Evolutionary conservation across 2,888 invertebrate genomes (phyloP).

Genomic region (Mythimna impura): DNA sequence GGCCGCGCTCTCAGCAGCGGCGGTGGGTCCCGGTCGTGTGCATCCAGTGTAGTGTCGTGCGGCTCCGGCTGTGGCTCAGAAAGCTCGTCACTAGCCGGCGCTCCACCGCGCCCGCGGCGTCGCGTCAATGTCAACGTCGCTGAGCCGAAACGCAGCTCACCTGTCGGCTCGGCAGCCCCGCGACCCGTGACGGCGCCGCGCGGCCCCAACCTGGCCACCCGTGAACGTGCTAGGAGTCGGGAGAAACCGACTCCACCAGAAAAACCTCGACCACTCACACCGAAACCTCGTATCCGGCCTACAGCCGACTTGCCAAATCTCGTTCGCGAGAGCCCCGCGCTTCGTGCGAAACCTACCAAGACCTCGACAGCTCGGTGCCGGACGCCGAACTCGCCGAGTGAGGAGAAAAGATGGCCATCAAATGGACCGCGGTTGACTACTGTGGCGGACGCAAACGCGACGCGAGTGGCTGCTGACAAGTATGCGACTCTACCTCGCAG

Average conservation of each 20-base stretch:
- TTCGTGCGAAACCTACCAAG: slow-evolving; percentile 87
- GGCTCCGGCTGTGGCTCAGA: slow-evolving; percentile 95
- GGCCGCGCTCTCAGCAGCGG: slow-evolving; percentile 93
- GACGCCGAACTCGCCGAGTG: slow-evolving; percentile 92
- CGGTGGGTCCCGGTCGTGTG: slow-evolving; percentile 93
- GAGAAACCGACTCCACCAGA: slow-evolving; percentile 90
- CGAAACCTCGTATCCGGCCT: slow-evolving; percentile 87
- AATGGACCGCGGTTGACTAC: slow-evolving; percentile 83
- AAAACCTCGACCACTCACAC: slow-evolving; percentile 85
- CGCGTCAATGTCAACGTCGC: slow-evolving; percentile 91
- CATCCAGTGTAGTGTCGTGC: slow-evolving; percentile 94
- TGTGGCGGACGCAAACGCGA: slow-evolving; percentile 78
- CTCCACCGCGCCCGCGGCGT: slow-evolving; percentile 86
- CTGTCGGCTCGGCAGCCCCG: slow-evolving; percentile 88
- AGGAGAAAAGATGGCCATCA: slow-evolving; percentile 93
- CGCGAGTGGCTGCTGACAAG: slow-evolving; percentile 91
- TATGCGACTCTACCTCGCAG: slow-evolving; percentile 95
- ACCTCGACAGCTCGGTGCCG: slow-evolving; percentile 91
- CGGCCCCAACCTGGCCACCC: slow-evolving; percentile 88
- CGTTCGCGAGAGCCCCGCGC: slow-evolving; percentile 85
- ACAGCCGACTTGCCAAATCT: slow-evolving; percentile 89
- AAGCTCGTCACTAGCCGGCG: slow-evolving; percentile 92
- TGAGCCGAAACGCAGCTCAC: slow-evolving; percentile 88
- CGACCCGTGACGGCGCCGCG: slow-evolving; percentile 88
- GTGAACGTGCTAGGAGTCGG: slow-evolving; percentile 91